Evolutionary conservation across 2,113 vertebrate genomes (phyloP).

Genomic region (Hydrolagus affinis): DNA sequence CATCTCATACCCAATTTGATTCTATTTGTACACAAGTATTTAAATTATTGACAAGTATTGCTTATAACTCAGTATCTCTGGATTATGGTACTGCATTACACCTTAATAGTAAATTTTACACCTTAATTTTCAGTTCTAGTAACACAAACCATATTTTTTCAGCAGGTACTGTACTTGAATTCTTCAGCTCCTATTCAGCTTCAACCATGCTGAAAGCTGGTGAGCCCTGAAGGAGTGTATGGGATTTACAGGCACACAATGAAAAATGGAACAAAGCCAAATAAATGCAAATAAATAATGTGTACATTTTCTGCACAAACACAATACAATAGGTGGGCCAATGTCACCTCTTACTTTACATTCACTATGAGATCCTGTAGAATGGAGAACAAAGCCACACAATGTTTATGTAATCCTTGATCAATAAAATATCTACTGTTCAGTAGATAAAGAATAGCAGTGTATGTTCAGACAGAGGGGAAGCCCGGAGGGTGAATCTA

Average conservation of each 20-base stretch:
- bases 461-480: not conserved
- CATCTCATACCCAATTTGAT: not conserved
- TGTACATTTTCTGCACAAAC: not conserved
- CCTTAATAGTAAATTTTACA: not conserved
- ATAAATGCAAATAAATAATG: no score
- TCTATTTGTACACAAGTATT: not conserved
- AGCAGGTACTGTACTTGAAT: not conserved
- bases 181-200: not conserved
- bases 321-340: not conserved
- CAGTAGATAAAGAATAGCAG: no score
- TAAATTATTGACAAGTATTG: slow-evolving; percentile 3
- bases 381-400: not conserved
- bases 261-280: not conserved
- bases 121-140: not conserved
- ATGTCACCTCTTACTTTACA: not conserved
- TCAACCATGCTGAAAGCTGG: no score
- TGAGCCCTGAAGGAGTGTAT: no score
- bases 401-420: not conserved
- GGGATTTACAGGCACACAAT: no score
- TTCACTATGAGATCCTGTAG: not conserved
- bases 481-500: no score
- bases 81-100: not conserved
- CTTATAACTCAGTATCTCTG: not conserved
- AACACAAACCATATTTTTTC: not conserved
- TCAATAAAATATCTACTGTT: not conserved